Percentiles rank a stretch among this genome's conserved stretches.
These are phyloP conservation scores for Gila robusta DNA, from an alignment of 2,797 vertebrate genomes.

Conservation along the genomic window DNA sequence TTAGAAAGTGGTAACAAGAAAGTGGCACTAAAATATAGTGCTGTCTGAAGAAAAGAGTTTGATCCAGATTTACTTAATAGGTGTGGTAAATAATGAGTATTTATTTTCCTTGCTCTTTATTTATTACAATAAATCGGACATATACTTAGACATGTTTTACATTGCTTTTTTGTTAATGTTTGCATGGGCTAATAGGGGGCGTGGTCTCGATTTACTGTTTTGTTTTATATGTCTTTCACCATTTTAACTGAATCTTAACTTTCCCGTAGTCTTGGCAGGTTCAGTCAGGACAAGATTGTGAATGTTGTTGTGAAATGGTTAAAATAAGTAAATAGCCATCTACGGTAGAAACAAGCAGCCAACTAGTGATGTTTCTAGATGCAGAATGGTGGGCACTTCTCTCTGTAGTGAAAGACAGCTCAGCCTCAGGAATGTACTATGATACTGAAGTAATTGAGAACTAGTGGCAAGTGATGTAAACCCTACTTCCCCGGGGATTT, in stretches of 20 bases:
- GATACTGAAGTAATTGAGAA: conserved; percentile 26
- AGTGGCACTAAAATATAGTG: background rate
- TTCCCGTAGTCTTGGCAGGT: background rate
- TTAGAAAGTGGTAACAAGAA: conserved; percentile 20
- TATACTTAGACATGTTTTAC: background rate
- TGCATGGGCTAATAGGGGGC: background rate
- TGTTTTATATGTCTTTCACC: conserved; percentile 2
- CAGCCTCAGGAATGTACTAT: background rate
- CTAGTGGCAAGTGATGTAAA: conserved; percentile 37
- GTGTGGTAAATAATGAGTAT: background rate
- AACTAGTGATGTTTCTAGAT: conserved; percentile 2
- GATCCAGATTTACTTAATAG: background rate
- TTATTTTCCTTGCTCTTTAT: background rate
- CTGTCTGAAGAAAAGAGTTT: conserved; percentile 1
- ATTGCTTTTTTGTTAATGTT: background rate
- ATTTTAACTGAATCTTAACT: background rate
- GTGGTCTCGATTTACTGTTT: background rate
- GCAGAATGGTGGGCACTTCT: background rate
- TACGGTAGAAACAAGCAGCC: background rate
- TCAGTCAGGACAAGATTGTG: background rate
- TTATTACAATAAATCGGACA: background rate
- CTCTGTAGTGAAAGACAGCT: background rate
- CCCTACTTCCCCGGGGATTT: conserved; percentile 49
- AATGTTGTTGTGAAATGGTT: conserved; percentile 1
- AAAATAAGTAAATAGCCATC: background rate